Evolutionary conservation across 1,140 invertebrate species (phyloP).

Genomic region (Cecropterus lyciades): DNA sequence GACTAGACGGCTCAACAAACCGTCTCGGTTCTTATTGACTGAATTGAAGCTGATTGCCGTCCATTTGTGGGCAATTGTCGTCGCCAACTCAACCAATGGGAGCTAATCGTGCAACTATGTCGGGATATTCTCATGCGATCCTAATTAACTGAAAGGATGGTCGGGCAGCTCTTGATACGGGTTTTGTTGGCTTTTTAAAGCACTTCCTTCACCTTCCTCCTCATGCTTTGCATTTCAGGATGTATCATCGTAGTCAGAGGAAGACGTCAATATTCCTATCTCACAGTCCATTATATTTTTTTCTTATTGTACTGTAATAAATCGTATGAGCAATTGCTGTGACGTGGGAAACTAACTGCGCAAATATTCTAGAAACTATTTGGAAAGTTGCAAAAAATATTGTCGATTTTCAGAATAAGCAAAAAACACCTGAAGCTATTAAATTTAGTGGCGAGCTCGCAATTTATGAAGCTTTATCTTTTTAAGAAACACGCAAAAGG

Average conservation of each 20-base stretch:
- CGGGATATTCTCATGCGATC: conserved; percentile 67
- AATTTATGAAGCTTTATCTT: background rate
- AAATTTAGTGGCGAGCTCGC: background rate
- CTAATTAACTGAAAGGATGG: conserved; percentile 65
- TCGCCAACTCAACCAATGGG: conserved; percentile 51
- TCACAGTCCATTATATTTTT: conserved; percentile 5
- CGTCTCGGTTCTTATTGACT: conserved; percentile 66
- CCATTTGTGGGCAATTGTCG: conserved; percentile 73
- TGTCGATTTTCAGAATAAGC: background rate
- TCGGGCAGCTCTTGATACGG: conserved; percentile 29
- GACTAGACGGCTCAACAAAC: conserved; percentile 47
- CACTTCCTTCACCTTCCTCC: conserved; percentile 11
- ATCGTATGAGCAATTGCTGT: conserved; percentile 14
- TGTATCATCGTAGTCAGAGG: conserved; percentile 3
- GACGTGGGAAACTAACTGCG: background rate
- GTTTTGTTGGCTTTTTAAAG: conserved; percentile 22
- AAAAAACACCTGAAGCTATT: background rate
- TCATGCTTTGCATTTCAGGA: conserved; percentile 6
- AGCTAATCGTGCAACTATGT: conserved; percentile 59
- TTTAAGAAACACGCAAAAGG: background rate
- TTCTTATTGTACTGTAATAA: conserved; percentile 12
- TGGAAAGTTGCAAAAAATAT: background rate
- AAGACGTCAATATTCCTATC: background rate
- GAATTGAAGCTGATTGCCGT: conserved; percentile 72
- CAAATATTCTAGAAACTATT: background rate